These are phyloP conservation scores for Cyrtonyx montezumae DNA, from an alignment of 2,113 vertebrate species.

Conservation along the genomic window DNA sequence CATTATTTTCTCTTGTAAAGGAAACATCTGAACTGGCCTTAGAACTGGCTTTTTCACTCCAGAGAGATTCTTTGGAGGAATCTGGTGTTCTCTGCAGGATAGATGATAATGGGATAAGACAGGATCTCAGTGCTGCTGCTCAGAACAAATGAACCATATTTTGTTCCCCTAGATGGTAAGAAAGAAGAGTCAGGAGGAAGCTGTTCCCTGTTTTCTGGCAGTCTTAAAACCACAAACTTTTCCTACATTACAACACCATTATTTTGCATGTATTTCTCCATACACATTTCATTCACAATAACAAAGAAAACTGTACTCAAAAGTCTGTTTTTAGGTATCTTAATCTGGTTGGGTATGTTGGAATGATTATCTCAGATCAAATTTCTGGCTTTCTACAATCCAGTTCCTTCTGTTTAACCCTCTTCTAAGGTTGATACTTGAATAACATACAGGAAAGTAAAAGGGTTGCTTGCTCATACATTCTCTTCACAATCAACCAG, in stretches of 20 bases:
- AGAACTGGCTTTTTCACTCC: background rate
- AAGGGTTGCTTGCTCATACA: background rate
- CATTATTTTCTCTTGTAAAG: background rate
- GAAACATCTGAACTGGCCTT: background rate
- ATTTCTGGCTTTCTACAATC: background rate
- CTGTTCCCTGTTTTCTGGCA: background rate
- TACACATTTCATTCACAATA: conserved; percentile 5
- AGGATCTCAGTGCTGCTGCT: background rate
- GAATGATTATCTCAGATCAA: background rate
- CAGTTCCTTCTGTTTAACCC: background rate
- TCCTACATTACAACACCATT: background rate
- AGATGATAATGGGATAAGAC: background rate
- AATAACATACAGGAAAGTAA: background rate
- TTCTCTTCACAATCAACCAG: background rate
- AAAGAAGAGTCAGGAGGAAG: background rate
- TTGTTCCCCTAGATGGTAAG: background rate
- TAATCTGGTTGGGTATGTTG: background rate
- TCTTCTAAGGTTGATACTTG: background rate
- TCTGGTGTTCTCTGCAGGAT: background rate
- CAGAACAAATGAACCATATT: background rate
- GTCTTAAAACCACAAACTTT: conserved; percentile 28
- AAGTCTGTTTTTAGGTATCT: background rate
- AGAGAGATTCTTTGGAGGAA: background rate
- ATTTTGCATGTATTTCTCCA: background rate
- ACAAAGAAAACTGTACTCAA: background rate